Base-by-base conservation (phyloP, 2,888 invertebrate genomes). In the Anorthoa munda region DNA sequence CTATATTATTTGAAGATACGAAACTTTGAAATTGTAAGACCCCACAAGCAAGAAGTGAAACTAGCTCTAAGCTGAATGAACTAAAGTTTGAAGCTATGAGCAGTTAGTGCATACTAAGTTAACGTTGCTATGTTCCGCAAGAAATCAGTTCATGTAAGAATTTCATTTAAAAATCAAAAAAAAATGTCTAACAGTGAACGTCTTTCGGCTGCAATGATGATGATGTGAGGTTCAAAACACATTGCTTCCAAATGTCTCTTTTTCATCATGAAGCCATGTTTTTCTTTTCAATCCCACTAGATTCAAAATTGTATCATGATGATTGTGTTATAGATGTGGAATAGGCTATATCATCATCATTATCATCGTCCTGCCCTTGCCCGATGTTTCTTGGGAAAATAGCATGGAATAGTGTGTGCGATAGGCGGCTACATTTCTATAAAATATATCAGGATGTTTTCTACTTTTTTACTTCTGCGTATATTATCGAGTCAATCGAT, bases 71-170 rank as follows among this genome's bases (percentile, higher is more conserved):
- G 18, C 56, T 64, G 21, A 58, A 21, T 63, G 46, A 23, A 58
- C 18, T 46, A n/a, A 69, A 73, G 26, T 23, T 74, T 66, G 15
- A 66, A 74, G n/a, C 66, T 59, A 17, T 39, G 66, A n/a, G 58
- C 45, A 66, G 18, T n/a, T 13, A 66, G n/a, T 39, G 59, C 75
- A 75, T 75, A 66, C 75, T 53, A 66, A 74, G 31, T 74, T 23
- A 12, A 12, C 18, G 21, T 58, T 75, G n/a, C 17, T 51, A 21
- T 65, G 59, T 13, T 45, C 18, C 5, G 15, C 58, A 65, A 39
- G 59, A 53, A 59, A 31, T 17, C 59, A 53, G 48, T 75, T 75
- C 75, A 53, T n/a, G 59, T 66, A 39, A 48, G 23, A 53, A 31
- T 59, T 66, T 75, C 59, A 5, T 66, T 53, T 2, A 59, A 46